Conservation (phyloP, 1,140 invertebrate genomes). For the Lasioglossum baleicum region DNA sequence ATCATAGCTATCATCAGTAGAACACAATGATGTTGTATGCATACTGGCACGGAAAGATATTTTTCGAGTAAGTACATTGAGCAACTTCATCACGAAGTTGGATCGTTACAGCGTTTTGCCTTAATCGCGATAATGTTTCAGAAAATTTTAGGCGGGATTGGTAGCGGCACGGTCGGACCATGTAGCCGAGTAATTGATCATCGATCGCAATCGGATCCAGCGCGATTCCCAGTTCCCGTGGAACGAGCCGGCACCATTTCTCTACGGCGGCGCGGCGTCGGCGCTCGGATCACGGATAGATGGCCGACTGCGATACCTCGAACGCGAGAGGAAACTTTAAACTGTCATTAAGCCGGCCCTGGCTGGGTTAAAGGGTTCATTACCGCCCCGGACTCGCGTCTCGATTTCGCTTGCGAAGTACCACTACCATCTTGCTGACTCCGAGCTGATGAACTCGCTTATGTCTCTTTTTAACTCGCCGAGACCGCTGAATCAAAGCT, state of each 20-base stretch:
- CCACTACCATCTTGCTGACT: conserved; percentile 46
- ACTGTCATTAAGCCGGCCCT: conserved; percentile 64
- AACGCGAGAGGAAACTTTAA: conserved; percentile 66
- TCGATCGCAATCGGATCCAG: conserved; percentile 36
- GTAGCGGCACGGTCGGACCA: conserved; percentile 1
- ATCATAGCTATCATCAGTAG: too few species aligned
- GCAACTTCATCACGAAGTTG: conserved; percentile 26
- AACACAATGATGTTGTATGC: too few species aligned
- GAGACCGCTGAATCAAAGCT: not conserved
- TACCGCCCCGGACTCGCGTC: conserved; percentile 49
- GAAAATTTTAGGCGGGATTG: not conserved
- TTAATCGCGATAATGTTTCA: not conserved
- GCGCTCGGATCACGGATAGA: conserved; percentile 60
- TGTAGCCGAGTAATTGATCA: conserved; percentile 52
- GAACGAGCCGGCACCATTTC: conserved; percentile 25
- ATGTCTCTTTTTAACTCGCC: not conserved
- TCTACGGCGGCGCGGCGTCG: not conserved
- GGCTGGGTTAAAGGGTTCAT: conserved; percentile 59
- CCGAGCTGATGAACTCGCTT: conserved; percentile 49
- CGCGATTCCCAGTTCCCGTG: conserved; percentile 29
- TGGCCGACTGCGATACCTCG: conserved; percentile 54
- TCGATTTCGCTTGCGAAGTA: conserved; percentile 30
- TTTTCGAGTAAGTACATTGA: too few species aligned
- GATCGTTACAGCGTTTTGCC: not conserved
- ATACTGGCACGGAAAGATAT: too few species aligned